A percentile compares a stretch with the other conserved stretches of the same genome.
Conservation (phyloP, 2,888 invertebrate genomes). For the Mythimna loreyi region DNA sequence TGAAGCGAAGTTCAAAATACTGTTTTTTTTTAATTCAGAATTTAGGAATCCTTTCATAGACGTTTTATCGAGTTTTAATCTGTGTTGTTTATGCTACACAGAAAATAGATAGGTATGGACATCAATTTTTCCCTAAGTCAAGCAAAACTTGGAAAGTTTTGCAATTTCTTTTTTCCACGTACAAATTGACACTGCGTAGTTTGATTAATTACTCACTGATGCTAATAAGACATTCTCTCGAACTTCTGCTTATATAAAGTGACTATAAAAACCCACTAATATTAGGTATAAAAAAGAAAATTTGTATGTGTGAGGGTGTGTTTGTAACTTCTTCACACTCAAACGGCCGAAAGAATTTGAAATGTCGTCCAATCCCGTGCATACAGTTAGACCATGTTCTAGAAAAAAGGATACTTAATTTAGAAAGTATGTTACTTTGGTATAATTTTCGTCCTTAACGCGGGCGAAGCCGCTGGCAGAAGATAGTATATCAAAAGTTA, state of each 20-base stretch:
- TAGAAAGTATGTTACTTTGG: no score
- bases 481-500: conserved; percentile 48
- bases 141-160: background rate
- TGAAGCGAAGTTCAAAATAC: no score
- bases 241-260: conserved; percentile 43
- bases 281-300: no score
- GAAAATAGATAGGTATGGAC: background rate
- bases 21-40: no score
- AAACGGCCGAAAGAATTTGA: no score
- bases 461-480: background rate
- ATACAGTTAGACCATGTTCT: no score
- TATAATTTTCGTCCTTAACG: no score
- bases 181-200: background rate
- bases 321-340: no score
- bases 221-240: conserved; percentile 13
- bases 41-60: no score
- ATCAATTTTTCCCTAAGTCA: background rate
- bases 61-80: background rate
- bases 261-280: conserved; percentile 11
- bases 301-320: no score
- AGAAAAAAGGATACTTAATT: no score
- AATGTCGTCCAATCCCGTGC: no score
- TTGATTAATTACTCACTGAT: conserved; percentile 32
- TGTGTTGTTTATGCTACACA: background rate
- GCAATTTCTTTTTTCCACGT: background rate